Base-by-base conservation (phyloP, 2,888 invertebrate genomes). In the Alitta virens region DNA sequence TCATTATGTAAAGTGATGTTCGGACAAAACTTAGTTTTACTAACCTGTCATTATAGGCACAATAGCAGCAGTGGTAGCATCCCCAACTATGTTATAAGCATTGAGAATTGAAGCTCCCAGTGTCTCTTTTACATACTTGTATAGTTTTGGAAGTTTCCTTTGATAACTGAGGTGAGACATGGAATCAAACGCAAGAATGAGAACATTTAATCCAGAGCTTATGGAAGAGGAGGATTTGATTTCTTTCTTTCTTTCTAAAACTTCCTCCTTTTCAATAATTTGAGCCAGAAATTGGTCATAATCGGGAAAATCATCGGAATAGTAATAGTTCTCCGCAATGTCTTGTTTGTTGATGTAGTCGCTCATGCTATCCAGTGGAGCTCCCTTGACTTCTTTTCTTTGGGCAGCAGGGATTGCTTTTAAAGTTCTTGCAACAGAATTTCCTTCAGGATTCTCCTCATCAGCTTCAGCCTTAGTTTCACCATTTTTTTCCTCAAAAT, bases 81-180 rank as follows among this genome's bases (percentile, higher is more conserved):
- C 78, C 0, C 79, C 79, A 1, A 79, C 75, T 25, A 76, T 76
- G 60, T 79, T 79, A 60, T 79, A 79, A 12, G 75, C 75, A 62
- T 78, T 66, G 65, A 79, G 59, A 25, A 76, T 70, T 1, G 72
- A 70, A 24, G 75, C 66, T 1, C 66, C 65, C 18, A 78, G 64
- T 7, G 66, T 68, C 3, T 71, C 63, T 60, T 70, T 66, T n/a
- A 79, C 58, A 57, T 68, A 75, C 2, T 63, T 63, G 59, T 76
- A 74, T 0, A 77, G 75, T 49, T 68, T 63, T 1, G 77, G 78
- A 24, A 79, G 63, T 56, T 76, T 76, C 46, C 77, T 62, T 52
- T 74, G 74, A 61, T 71, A 77, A 1, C 73, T 64, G 58, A 77
- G 50, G 50, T 76, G 76, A 0, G 78, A 79, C 71, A 79, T 69